Base-by-base conservation (phyloP, 2,113 vertebrate species). In the Centropus unirufus region DNA sequence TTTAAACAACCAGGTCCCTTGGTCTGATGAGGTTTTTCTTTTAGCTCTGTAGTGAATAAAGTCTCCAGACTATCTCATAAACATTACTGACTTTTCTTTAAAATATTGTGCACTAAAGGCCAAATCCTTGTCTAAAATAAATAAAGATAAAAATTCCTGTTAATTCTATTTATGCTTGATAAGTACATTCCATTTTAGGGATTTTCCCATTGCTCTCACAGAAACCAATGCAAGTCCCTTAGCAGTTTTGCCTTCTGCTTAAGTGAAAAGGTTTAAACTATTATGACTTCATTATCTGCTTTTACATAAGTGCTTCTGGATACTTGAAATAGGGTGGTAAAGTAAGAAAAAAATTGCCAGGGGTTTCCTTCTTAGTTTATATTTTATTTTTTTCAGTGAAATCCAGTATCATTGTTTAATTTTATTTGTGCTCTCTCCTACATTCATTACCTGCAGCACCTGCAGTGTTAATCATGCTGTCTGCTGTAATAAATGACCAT, bases 81-180 rank as follows among this genome's bases (percentile, higher is more conserved):
- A 36, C 63, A 55, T 40, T 80, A 62, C 36, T 77, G 78, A 63
- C 22, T 91, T 92, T 34, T 54, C 47, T 83, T 81, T 90, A 63
- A 91, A 88, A 86, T 88, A 27, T 15, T 74, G n/a, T 59, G 59
- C 19, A 14, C 46, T 90, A 21, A 88, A 89, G 77, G 81, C 81
- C 76, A 89, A 93, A 59, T 67, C 29, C 15, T 13, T 20, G 51
- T 85, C 89, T 75, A 32, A 85, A 94, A 49, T 36, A 92, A 87
- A 89, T 81, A 72, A 90, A 93, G 66, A 93, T 49, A 32, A 89
- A 84, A 92, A 73, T 64, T 89, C 24, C 42, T 57, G 29, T 76
- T 93, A 62, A 44, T 92, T 87, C 44, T 46, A 40, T 73, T 58
- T 72, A 12, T 68, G 22, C 34, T 68, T 72, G 47, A 64, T 86